Evolutionary conservation across 2,113 vertebrate genomes (phyloP), one percentile per base, ranked within the genome.

Genomic region (Charadrius vociferus): DNA sequence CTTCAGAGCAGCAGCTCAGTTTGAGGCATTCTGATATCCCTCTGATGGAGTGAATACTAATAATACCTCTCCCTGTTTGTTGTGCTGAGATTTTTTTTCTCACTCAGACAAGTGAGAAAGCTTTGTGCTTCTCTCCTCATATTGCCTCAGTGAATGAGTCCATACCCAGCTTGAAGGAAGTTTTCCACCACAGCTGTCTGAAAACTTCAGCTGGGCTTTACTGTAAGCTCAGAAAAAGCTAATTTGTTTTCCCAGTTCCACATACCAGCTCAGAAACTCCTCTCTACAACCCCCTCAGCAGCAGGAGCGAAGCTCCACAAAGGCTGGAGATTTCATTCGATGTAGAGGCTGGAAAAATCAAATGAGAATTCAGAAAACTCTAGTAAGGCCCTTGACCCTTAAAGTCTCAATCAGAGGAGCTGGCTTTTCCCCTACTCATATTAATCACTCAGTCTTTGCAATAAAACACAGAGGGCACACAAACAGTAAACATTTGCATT

Each of bases 21-120:
- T 71, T 81, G 65, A 95, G 59, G 74, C 87, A 91, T 83, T 89
- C 81, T 73, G 83, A 94, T 88, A 90, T 65, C 58, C 29, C 21
- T 82, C 92, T 90, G 88, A 86, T 34, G 68, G 63, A 37, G 11
- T 72, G 75, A 95, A 95, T 86, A 79, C 62, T 43, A 82, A 90
- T 75, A 79, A 49, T n/a, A 43, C 14, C 47, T 75, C 37, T 86
- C 56, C 39, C 81, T 78, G 30, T 30, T 82, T 79, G 30, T 36
- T 86, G 26, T 22, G 59, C 49, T 70, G 62, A 65, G n/a, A 36
- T 36, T 36, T 68, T 41, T 81, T 88, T 37, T 36, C 39, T 79
- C 43, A 52, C 15, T 86, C 56, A 79, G 74, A 71, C 20, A 72
- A 72, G 56, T 21, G 26, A 80, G 53, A 77, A 73, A 81, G 39